Percentiles rank a stretch among this genome's conserved stretches.
Evolutionary conservation across 2,888 invertebrate genomes (phyloP).

Genomic region (Drepanosiphum platanoidis): DNA sequence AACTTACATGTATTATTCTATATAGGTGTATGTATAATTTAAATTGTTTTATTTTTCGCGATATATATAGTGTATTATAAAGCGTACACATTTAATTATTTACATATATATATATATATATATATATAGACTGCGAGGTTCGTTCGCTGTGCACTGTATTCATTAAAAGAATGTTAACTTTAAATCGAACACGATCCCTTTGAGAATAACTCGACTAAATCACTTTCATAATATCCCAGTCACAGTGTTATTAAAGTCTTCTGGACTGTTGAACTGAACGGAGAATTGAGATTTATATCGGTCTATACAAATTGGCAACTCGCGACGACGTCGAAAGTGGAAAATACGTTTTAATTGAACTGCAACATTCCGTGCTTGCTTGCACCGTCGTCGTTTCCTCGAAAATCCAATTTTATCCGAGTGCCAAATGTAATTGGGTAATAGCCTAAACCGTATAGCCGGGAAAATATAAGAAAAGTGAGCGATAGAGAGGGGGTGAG

Average conservation of each 20-base stretch:
- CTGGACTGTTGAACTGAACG: slow-evolving; percentile 4
- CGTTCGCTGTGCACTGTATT: not conserved
- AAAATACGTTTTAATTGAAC: slow-evolving; percentile 42
- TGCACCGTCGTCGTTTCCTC: not conserved
- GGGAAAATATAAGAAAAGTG: not conserved
- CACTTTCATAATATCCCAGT: not conserved
- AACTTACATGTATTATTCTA: not conserved
- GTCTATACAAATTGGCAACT: slow-evolving; percentile 25
- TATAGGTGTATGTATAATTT: not conserved
- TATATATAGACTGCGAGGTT: not conserved
- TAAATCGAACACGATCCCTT: not conserved
- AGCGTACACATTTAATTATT: not conserved
- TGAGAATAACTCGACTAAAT: slow-evolving; percentile 6
- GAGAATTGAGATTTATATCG: slow-evolving; percentile 30
- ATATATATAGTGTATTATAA: no score
- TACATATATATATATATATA: not conserved
- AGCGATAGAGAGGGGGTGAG: not conserved
- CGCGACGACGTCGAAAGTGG: not conserved
- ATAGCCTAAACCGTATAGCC: not conserved
- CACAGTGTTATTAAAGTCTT: not conserved
- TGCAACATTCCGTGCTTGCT: not conserved
- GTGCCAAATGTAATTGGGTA: slow-evolving; percentile 44
- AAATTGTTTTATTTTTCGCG: not conserved
- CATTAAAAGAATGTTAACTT: not conserved
- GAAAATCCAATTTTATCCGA: slow-evolving; percentile 26